Percentiles rank a stretch among this genome's conserved stretches.
Evolutionary conservation across 2,888 invertebrate species (phyloP).

Genomic region (Pomacea canaliculata): DNA sequence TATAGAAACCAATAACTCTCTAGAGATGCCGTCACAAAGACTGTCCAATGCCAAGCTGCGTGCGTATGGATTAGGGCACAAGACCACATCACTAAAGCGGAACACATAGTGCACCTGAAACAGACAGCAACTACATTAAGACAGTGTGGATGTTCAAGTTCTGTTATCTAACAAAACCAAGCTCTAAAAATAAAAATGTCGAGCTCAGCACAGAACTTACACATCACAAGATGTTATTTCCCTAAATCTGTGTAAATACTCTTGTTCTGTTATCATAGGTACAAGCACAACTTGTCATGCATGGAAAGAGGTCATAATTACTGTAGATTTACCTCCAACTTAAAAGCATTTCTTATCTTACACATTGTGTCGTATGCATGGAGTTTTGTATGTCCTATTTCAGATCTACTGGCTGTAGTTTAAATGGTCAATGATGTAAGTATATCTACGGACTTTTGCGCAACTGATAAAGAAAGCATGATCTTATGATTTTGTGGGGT

Average conservation of each 20-base stretch:
- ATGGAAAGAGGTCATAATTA: too few relatives aligned
- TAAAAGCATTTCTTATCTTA: too few relatives aligned
- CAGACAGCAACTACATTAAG: too few relatives aligned
- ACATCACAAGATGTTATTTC: too few relatives aligned
- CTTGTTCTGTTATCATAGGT: too few relatives aligned
- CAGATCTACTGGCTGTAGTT: conserved; percentile 24
- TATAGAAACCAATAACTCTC: conserved; percentile 25
- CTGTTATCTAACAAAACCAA: neutral
- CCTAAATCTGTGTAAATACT: too few relatives aligned
- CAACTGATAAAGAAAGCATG: too few relatives aligned
- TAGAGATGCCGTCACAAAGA: conserved; percentile 28
- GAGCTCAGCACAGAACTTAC: conserved; percentile 25
- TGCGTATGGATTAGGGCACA: conserved; percentile 29
- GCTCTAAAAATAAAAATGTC: conserved; percentile 13
- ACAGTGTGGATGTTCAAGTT: neutral
- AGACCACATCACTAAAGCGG: conserved; percentile 20
- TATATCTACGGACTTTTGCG: too few relatives aligned
- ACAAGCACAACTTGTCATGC: too few relatives aligned
- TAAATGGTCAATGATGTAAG: conserved; percentile 28
- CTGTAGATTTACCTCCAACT: too few relatives aligned
- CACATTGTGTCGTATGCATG: too few relatives aligned
- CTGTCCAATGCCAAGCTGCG: conserved; percentile 30
- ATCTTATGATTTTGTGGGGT: too few relatives aligned
- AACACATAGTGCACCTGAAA: conserved; percentile 34
- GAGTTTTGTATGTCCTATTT: conserved; percentile 1